Conservation (phyloP, 2,888 invertebrate species). For the Caenorhabditis drosophilae region DNA sequence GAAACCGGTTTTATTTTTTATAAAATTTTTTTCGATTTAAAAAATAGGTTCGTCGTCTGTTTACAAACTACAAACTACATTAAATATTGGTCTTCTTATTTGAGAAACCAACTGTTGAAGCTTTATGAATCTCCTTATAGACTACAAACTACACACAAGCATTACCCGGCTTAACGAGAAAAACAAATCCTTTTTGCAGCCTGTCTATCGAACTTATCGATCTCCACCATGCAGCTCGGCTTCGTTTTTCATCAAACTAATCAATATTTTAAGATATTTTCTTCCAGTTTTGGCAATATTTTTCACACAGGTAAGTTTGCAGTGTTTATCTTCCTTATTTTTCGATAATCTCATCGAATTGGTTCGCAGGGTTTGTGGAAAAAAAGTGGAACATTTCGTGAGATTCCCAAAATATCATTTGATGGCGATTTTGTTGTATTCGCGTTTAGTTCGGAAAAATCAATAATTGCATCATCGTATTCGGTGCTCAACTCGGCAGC, state of each 20-base stretch:
- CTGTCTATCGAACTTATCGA: constrained; percentile 31
- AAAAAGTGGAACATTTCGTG: constrained; percentile 35
- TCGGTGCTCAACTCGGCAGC: constrained; percentile 25
- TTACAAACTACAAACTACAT: too few species aligned
- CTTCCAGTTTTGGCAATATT: constrained; percentile 23
- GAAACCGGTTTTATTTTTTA: too few species aligned
- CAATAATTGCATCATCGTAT: constrained; percentile 21
- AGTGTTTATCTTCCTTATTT: not conserved
- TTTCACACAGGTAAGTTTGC: constrained; percentile 15
- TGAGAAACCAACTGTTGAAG: too few species aligned
- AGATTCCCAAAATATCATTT: constrained; percentile 34
- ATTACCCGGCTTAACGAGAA: too few species aligned
- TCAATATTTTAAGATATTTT: constrained; percentile 16
- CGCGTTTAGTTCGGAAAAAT: constrained; percentile 16
- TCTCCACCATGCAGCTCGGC: constrained; percentile 29
- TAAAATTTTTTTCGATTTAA: too few species aligned
- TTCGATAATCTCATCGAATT: too few species aligned
- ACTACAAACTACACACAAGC: too few species aligned
- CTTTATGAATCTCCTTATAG: too few species aligned
- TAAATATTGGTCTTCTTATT: too few species aligned
- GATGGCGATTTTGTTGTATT: constrained; percentile 30
- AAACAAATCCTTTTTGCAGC: too few species aligned
- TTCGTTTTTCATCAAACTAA: constrained; percentile 26
- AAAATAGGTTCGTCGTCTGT: too few species aligned
- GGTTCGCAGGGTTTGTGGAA: constrained; percentile 49